phyloP scores from a whole-genome alignment of 1,140 invertebrate genomes.

The Stegodyphus dumicola region DNA sequence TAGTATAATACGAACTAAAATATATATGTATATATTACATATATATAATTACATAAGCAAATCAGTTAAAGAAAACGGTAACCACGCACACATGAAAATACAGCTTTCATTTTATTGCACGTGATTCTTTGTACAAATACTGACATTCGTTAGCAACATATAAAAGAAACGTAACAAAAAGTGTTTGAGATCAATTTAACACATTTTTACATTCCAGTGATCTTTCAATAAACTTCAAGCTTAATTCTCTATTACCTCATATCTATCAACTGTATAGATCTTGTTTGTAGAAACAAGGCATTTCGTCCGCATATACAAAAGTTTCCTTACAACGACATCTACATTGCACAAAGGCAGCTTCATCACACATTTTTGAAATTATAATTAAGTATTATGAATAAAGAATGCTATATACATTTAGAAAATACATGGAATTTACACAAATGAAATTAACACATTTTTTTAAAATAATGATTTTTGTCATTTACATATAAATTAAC shows the following conservation, averaged over 20 bases:
- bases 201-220: background rate
- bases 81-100: no score
- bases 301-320: background rate
- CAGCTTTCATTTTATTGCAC: background rate
- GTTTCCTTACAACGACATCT: background rate
- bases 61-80: no score
- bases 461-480: no score
- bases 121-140: background rate
- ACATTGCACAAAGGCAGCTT: background rate
- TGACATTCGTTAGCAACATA: background rate
- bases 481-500: no score
- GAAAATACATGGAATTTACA: no score
- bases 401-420: no score
- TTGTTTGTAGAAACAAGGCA: background rate
- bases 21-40: no score
- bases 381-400: no score
- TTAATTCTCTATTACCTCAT: background rate
- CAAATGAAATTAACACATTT: no score
- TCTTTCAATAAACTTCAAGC: no score
- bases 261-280: background rate
- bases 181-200: background rate
- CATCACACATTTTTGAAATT: background rate
- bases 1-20: no score
- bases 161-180: background rate
- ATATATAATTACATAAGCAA: no score